Base-by-base conservation (phyloP, 1,140 invertebrate genomes). In the Sweltsa coloradensis region DNA sequence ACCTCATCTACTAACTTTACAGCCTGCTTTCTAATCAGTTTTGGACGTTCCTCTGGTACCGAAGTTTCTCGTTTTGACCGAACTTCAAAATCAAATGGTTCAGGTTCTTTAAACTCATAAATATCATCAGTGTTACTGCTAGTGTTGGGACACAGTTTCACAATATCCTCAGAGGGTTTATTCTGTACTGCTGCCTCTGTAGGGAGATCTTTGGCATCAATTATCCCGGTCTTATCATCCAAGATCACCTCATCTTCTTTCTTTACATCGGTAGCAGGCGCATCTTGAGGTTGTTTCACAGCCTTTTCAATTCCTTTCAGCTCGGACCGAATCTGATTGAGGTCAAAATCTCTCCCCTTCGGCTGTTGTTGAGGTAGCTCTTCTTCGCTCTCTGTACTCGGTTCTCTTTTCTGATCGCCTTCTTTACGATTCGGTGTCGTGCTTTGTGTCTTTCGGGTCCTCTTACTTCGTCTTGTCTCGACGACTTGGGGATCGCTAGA, bases 21-120 rank as follows among this genome's bases (percentile, higher is more conserved):
- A 11, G 63, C 60, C 14, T 67, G 65, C n/a, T 66, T 63, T 43
- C 66, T 70, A 44, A 65, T 70, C 18, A 57, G 24, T 42, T 18
- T 22, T 3, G 13, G 18, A 9, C 24, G 18, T 5, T 41, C 40
- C 18, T 25, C 23, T 13, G 13, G 11, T 3, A 14, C 14, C 21
- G 22, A 16, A 22, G 42, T 29, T 5, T 49, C 47, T 19, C 41
- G 45, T 23, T 55, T 58, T 13, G 71, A 68, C 31, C 80, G 72
- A 7, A 81, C 73, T 62, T 86, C 82, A 53, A 87, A 79, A 61
- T 88, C 83, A 57, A 88, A 88, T 0, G 85, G 83, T 63, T 89
- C 85, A 0, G 84, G 83, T 66, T 90, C 86, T 63, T 89, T 89
- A 56, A 90, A 90, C 62, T 90, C 86, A 55, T 90, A 90, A 58